A percentile compares a stretch with the other conserved stretches of the same genome.
phyloP scores from a whole-genome alignment of 2,888 invertebrate species.

The Leucophenga montana region DNA sequence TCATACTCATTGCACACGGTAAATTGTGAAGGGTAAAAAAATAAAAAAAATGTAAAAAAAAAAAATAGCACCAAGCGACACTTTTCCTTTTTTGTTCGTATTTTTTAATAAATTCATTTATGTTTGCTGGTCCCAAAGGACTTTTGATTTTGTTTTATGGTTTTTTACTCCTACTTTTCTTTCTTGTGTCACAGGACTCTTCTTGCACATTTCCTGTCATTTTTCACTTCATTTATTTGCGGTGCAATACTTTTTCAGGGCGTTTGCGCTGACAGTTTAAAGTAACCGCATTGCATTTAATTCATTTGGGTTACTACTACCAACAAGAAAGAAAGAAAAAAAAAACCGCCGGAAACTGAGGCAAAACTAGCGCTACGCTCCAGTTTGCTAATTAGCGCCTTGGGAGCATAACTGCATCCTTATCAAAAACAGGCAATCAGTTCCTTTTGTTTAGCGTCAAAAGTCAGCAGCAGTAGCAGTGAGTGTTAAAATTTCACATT shows the following conservation, averaged over 20 bases:
- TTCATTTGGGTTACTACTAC: constrained; percentile 10
- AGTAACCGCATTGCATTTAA: background rate
- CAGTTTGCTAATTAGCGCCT: constrained; percentile 54
- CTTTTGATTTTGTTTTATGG: constrained; percentile 51
- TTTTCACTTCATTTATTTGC: constrained; percentile 45
- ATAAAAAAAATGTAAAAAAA: too few species aligned
- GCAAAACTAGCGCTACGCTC: too few species aligned
- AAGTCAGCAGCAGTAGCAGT: too few species aligned
- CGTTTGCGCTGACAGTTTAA: background rate
- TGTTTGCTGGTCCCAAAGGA: constrained; percentile 51
- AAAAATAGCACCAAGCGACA: too few species aligned
- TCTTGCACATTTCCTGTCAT: constrained; percentile 57
- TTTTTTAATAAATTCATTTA: constrained; percentile 17
- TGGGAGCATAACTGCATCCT: constrained; percentile 43
- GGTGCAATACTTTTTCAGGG: constrained; percentile 3
- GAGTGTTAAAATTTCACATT: too few species aligned
- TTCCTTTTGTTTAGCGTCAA: constrained; percentile 16
- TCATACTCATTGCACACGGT: too few species aligned
- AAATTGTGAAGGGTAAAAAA: too few species aligned
- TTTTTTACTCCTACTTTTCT: background rate
- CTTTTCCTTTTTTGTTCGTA: too few species aligned
- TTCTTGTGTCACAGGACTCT: background rate
- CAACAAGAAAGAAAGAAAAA: too few species aligned
- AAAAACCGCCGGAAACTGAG: too few species aligned
- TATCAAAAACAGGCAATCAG: constrained; percentile 30